Conservation (phyloP, 2,797 vertebrate species). For the Myoxocephalus aenaeus region DNA sequence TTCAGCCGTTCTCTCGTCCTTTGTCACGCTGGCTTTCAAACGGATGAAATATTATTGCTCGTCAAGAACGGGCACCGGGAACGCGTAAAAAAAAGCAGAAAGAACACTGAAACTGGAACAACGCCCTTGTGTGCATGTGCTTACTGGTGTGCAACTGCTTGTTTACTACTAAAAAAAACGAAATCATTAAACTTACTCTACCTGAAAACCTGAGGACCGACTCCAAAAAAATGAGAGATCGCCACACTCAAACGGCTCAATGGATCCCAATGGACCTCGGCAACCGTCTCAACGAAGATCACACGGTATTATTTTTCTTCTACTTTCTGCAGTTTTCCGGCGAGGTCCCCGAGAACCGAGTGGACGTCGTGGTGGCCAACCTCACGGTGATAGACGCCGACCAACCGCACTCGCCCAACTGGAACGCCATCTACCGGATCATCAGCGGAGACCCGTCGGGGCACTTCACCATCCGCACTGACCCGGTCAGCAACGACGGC, state of each 20-base stretch:
- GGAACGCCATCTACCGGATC: constrained; percentile 94
- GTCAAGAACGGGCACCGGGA: constrained; percentile 32
- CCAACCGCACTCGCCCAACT: constrained; percentile 93
- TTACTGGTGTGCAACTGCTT: constrained; percentile 44
- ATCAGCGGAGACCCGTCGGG: constrained; percentile 92
- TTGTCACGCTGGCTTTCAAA: constrained; percentile 61
- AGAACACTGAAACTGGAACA: constrained; percentile 46
- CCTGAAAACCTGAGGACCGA: constrained; percentile 42
- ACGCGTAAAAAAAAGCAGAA: constrained; percentile 8
- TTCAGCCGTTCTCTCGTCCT: constrained; percentile 38
- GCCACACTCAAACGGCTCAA: constrained; percentile 25
- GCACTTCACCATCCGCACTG: constrained; percentile 92
- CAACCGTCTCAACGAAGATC: constrained; percentile 6
- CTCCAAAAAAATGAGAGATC: constrained; percentile 34
- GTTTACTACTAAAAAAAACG: constrained; percentile 40
- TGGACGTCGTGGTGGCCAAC: constrained; percentile 91
- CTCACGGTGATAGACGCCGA: constrained; percentile 93
- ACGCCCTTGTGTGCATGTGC: constrained; percentile 31
- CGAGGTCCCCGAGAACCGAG: constrained; percentile 92
- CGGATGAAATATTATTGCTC: constrained; percentile 52
- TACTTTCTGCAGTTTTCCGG: constrained; percentile 86
- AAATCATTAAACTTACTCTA: constrained; percentile 57
- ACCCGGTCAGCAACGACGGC: constrained; percentile 92
- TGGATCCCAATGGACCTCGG: constrained; percentile 27
- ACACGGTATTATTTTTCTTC: constrained; percentile 15